Percentiles rank a stretch among this genome's conserved stretches.
phyloP scores from a whole-genome alignment of 2,888 invertebrate genomes.

The Latheticus oryzae region DNA sequence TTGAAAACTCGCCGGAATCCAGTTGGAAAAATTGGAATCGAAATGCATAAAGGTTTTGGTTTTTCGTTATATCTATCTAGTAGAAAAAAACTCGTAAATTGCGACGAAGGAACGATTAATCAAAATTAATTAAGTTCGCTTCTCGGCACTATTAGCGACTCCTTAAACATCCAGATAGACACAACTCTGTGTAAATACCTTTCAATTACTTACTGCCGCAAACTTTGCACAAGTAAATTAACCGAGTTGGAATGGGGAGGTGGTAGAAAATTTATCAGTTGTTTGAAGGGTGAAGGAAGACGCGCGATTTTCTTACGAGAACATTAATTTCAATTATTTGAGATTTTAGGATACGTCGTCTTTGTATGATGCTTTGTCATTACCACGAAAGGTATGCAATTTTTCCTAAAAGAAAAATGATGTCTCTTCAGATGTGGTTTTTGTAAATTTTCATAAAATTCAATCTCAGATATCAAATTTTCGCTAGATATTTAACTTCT shows the following conservation, averaged over 20 bases:
- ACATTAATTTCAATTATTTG: conserved; percentile 7
- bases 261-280: conserved; percentile 1
- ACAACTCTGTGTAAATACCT: conserved; percentile 37
- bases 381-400: conserved; percentile 4
- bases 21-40: not conserved
- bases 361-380: conserved; percentile 5
- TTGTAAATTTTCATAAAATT: too few species aligned
- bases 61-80: too few species aligned
- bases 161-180: conserved; percentile 26
- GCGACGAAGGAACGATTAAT: conserved; percentile 20
- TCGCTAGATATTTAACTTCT: too few species aligned
- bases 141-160: conserved; percentile 27
- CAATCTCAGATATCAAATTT: too few species aligned
- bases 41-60: not conserved
- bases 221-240: conserved; percentile 39
- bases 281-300: too few species aligned
- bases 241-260: conserved; percentile 1
- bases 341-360: conserved; percentile 2
- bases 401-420: conserved; percentile 1
- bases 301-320: not conserved
- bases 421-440: too few species aligned
- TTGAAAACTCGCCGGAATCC: conserved; percentile 47
- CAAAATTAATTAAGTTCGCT: conserved; percentile 37
- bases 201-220: conserved; percentile 33
- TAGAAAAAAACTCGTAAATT: conserved; percentile 3